A percentile compares a stretch with the other conserved stretches of the same genome.
phyloP scores from a whole-genome alignment of 2,113 vertebrate genomes.

The Spea bombifrons region DNA sequence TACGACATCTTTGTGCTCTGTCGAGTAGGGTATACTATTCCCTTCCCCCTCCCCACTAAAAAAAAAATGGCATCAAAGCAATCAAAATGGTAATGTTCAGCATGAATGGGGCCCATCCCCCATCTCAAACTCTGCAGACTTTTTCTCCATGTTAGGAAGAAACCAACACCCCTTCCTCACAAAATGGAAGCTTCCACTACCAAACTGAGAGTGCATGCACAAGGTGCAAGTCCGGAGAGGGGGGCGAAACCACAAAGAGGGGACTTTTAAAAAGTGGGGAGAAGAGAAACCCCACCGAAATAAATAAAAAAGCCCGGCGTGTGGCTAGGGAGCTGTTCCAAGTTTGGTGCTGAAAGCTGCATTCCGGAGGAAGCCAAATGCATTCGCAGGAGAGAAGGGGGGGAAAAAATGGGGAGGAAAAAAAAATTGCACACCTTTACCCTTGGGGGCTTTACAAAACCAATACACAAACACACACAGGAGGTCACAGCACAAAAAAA shows the following conservation, averaged over 20 bases:
- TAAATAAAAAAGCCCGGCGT: no score
- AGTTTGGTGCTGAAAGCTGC: constrained; percentile 64
- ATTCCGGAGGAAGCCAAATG: constrained; percentile 63
- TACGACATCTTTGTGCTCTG: constrained; percentile 76
- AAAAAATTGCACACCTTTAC: constrained; percentile 2
- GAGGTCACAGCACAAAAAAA: fast-evolving
- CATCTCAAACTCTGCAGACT: constrained; percentile 89
- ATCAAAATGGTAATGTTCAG: constrained; percentile 98
- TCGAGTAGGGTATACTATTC: constrained; percentile 79
- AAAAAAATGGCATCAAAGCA: constrained; percentile 97
- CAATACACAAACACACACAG: background rate
- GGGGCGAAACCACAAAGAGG: background rate
- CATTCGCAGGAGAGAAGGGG: constrained; percentile 48
- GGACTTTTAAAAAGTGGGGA: background rate
- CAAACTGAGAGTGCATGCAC: constrained; percentile 67
- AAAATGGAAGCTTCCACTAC: constrained; percentile 99
- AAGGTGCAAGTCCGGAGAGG: background rate
- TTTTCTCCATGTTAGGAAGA: constrained; percentile 83
- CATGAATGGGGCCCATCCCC: constrained; percentile 89
- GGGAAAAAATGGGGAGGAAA: background rate
- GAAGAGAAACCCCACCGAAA: background rate
- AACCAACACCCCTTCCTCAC: constrained; percentile 76
- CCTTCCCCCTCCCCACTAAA: constrained; percentile 63
- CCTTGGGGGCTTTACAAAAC: constrained; percentile 27
- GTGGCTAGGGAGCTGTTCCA: constrained; percentile 60